These are phyloP conservation scores for Onthophagus taurus DNA, from an alignment of 1,140 invertebrate species.

Conservation along the genomic window DNA sequence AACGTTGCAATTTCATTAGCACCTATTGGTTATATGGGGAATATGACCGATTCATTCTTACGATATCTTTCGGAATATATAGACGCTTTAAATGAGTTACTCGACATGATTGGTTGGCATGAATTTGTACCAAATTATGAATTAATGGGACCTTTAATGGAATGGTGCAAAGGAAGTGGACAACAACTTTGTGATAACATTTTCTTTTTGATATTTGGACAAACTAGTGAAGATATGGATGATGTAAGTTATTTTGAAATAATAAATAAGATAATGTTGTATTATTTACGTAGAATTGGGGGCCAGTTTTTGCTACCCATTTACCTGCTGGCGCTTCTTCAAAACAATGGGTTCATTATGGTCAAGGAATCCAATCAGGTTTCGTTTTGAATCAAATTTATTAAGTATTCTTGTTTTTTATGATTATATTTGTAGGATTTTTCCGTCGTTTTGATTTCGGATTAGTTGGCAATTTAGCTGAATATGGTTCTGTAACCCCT, in stretches of 20 bases:
- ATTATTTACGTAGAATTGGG: slow-evolving; percentile 38
- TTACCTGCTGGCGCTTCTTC: slow-evolving; percentile 67
- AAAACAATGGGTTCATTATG: slow-evolving; percentile 57
- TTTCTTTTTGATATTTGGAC: slow-evolving; percentile 41
- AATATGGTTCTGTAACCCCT: slow-evolving; percentile 44
- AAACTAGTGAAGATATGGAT: slow-evolving; percentile 56
- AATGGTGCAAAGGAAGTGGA: neutral
- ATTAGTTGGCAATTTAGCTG: slow-evolving; percentile 6
- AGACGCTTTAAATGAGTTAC: slow-evolving; percentile 6
- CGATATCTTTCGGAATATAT: slow-evolving; percentile 23
- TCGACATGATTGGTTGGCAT: slow-evolving; percentile 9
- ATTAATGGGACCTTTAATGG: slow-evolving; percentile 4
- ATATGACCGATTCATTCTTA: slow-evolving; percentile 43
- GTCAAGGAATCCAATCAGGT: slow-evolving; percentile 45
- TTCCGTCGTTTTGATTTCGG: slow-evolving; percentile 3
- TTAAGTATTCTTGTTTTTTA: no score
- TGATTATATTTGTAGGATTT: slow-evolving; percentile 8
- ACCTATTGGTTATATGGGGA: slow-evolving; percentile 46
- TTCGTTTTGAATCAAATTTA: no score
- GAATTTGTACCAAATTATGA: slow-evolving; percentile 7
- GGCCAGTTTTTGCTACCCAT: slow-evolving; percentile 60
- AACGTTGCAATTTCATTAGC: slow-evolving; percentile 46
- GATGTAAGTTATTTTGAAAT: slow-evolving; percentile 32
- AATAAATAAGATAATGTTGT: neutral
- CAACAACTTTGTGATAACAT: slow-evolving; percentile 48